Conservation (phyloP, 2,888 invertebrate species). For the Coenonympha glycerion region DNA sequence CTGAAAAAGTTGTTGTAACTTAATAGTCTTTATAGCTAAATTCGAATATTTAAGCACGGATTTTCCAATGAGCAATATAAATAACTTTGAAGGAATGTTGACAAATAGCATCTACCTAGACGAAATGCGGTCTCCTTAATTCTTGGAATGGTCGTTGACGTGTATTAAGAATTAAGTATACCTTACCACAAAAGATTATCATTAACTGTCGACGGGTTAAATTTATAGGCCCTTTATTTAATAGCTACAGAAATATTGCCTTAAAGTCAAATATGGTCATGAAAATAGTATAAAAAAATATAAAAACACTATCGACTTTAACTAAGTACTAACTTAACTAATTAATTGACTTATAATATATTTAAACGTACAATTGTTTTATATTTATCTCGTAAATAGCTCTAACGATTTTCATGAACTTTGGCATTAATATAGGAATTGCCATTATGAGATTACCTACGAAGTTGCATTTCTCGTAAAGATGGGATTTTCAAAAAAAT, state of each 20-base stretch:
- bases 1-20: neutral
- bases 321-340: too few relatives aligned
- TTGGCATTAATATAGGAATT: too few relatives aligned
- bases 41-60: neutral
- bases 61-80: conserved; percentile 4
- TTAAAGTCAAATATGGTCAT: neutral
- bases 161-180: neutral
- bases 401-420: too few relatives aligned
- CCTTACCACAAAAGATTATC: neutral
- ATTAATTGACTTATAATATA: too few relatives aligned
- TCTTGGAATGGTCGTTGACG: conserved; percentile 1
- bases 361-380: too few relatives aligned
- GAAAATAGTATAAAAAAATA: neutral
- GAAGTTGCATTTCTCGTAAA: too few relatives aligned
- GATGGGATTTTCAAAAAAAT: too few relatives aligned
- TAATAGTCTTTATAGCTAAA: neutral
- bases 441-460: too few relatives aligned
- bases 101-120: neutral
- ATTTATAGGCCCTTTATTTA: neutral
- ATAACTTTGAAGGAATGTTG: conserved; percentile 2
- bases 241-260: too few relatives aligned
- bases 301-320: too few relatives aligned
- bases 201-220: neutral
- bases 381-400: too few relatives aligned
- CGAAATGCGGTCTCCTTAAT: neutral